Base-by-base conservation (phyloP, 2,113 vertebrate genomes). In the Columbina picui region DNA sequence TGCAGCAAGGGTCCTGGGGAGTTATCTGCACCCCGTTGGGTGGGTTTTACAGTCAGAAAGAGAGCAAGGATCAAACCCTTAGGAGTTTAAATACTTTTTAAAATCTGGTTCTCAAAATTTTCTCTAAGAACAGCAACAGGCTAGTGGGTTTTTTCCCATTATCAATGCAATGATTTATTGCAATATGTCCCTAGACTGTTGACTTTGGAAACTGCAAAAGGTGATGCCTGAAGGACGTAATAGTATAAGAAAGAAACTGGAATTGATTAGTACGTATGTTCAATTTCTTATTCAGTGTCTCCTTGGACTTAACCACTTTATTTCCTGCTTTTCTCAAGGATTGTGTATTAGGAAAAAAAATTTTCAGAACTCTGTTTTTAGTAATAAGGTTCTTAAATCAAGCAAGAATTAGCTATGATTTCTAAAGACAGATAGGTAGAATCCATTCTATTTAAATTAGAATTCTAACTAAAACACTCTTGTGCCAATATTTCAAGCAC, bases 191-290 rank as follows among this genome's bases (percentile, higher is more conserved):
- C 36, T 76, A 43, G 73, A 32, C 36, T 95, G 53, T 41, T 93
- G 81, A 87, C 73, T 89, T 36, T 57, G 74, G 49, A 95, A 89
- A 84, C 41, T 91, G 39, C 43, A 93, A 82, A 91, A 78, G 17
- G 57, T 49, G 57, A 87, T 82, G 39, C 45, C 38, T 87, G 61
- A 89, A 91, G 56, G 39, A 83, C 12, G 27, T 90, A 39, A 26
- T 3, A 26, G 8, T 18, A 45, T 60, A 45, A 73, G 89, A 88
- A 89, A 55, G 14, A 84, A 87, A 45, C 45, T 29, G 45, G 4
- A 91, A 82, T 75, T 95, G 21, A 68, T 91, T 82, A 61, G 15
- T 84, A 34, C 26, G 14, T 64, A 39, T 64, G 49, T 69, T 89
- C 53, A 68, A 2, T 81, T 87, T 84, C 61, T 96, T 87, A 79